Base-by-base conservation (phyloP, 2,113 vertebrate genomes). In the Upupa epops region DNA sequence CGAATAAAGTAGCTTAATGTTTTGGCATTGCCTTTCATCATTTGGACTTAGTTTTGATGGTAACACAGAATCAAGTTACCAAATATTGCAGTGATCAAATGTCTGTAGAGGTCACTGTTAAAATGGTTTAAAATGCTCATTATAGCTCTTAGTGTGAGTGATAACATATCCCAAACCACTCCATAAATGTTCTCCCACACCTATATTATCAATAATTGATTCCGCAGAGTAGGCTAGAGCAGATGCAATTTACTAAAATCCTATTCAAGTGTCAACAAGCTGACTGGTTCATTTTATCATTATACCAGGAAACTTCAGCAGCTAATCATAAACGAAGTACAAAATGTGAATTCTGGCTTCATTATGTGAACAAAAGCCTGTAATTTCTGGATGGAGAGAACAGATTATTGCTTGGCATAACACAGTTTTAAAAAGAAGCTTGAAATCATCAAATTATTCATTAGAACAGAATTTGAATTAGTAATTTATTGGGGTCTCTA, bases 171-270 rank as follows among this genome's bases (percentile, higher is more conserved):
- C 73, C 71, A 87, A 91, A 64, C 42, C 37, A 74, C 68, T 94
- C 91, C 79, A 88, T 73, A 95, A 87, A 79, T 70, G 49, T 92
- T 94, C 72, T 79, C 31, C 73, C 81, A 88, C 81, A 96, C 84
- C 76, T 93, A 68, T 90, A 68, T 87, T 93, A 94, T 92, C 93
- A 96, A 95, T 95, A 95, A 92, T 90, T 91, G 89, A 96, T 95
- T 95, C 72, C 49, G 81, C 37, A 55, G 83, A 58, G 70, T 51
- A 83, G 66, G 49, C 76, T 88, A 86, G 77, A 74, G 72, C 70
- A 92, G 77, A 88, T 74, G 72, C 32, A 93, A 91, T 97, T 95
- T 95, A 88, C 89, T 93, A 63, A 95, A 84, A 83, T 78, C 75
- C 79, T 66, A 95, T 81, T 77, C 83, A 96, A 90, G 75, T 95